These are phyloP conservation scores for Montipora efflorescens DNA, from an alignment of 64 coral and sea anemone species.

Conservation along the genomic window DNA sequence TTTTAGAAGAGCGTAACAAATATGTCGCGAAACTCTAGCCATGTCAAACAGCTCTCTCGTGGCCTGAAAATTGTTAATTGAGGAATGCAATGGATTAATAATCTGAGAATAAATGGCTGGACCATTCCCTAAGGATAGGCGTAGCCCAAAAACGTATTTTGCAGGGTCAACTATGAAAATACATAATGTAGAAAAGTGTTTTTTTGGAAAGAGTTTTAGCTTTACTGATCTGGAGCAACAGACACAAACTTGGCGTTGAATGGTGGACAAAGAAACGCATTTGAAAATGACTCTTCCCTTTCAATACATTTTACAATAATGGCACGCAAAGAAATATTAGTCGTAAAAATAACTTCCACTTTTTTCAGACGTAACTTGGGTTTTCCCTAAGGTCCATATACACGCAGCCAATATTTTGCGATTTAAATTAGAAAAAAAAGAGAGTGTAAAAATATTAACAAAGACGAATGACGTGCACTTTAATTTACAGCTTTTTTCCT, in stretches of 20 bases:
- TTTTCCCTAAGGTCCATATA: slow-evolving; percentile 1
- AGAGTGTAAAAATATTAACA: background rate
- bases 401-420: background rate
- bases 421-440: background rate
- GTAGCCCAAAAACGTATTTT: background rate
- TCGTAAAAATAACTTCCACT: background rate
- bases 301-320: no score
- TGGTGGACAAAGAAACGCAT: no score
- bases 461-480: background rate
- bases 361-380: background rate
- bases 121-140: background rate
- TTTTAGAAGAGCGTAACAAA: background rate
- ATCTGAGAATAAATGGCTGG: background rate
- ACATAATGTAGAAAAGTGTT: no score
- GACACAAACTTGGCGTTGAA: no score
- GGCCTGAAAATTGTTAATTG: background rate
- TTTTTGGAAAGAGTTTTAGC: background rate
- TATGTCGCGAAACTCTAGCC: background rate
- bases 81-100: background rate
- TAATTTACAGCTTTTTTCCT: background rate
- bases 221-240: no score
- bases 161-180: background rate
- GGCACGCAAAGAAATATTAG: no score
- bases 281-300: no score
- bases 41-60: slow-evolving; percentile 23